Conservation (phyloP, 2,888 invertebrate genomes). For the Polydesmus complanatus region DNA sequence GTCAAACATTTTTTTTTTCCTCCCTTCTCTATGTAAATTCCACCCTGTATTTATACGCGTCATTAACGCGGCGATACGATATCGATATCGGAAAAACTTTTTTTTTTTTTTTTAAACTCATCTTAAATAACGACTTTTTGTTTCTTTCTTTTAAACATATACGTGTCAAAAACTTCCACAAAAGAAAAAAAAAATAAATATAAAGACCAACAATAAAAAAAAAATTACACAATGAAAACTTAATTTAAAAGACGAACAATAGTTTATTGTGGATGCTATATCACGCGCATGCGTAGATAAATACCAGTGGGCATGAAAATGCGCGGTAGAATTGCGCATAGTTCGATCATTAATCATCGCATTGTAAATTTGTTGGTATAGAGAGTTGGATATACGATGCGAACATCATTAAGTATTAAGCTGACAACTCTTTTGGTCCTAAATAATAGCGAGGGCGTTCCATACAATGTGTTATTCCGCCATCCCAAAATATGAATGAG, state of each 20-base stretch:
- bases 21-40: too few relatives aligned
- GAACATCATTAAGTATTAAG: background rate
- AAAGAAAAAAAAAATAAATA: background rate
- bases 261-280: background rate
- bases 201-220: background rate
- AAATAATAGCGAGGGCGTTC: background rate
- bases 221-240: background rate
- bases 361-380: too few relatives aligned
- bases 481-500: background rate
- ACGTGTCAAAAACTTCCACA: too few relatives aligned
- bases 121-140: too few relatives aligned
- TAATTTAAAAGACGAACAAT: background rate
- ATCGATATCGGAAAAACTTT: too few relatives aligned
- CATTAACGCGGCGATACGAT: too few relatives aligned
- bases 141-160: too few relatives aligned
- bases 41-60: too few relatives aligned
- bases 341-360: background rate
- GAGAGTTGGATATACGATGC: background rate
- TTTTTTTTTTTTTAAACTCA: too few relatives aligned
- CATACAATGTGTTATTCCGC: background rate
- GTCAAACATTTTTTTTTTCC: too few relatives aligned
- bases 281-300: background rate
- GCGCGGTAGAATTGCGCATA: background rate
- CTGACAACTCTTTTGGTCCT: background rate
- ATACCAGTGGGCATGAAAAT: background rate